Percentiles rank a stretch among this genome's conserved stretches.
Evolutionary conservation across 2,888 invertebrate genomes (phyloP).

Genomic region (Apodemia zela): DNA sequence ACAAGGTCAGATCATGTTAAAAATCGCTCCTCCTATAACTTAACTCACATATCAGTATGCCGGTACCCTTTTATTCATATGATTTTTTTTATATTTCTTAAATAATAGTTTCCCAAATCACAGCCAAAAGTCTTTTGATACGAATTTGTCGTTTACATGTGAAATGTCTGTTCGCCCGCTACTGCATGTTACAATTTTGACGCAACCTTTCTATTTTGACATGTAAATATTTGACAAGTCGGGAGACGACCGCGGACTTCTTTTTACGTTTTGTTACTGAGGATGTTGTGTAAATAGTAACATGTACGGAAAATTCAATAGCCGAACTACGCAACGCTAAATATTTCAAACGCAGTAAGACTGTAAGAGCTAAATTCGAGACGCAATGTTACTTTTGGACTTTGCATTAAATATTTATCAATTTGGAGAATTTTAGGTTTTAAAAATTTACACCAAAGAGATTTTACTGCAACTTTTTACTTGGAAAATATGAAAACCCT

Average conservation of each 20-base stretch:
- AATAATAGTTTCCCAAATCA: background rate
- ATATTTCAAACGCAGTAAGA: background rate
- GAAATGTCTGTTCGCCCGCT: slow-evolving; percentile 31
- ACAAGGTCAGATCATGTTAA: too few relatives aligned
- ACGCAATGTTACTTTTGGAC: too few relatives aligned
- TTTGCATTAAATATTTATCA: too few relatives aligned
- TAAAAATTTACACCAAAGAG: too few relatives aligned
- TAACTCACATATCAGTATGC: too few relatives aligned
- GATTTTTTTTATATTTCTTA: background rate
- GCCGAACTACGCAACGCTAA: background rate
- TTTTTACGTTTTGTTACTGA: slow-evolving; percentile 32
- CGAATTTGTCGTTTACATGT: slow-evolving; percentile 27
- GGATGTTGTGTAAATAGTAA: slow-evolving; percentile 12
- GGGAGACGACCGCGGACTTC: slow-evolving; percentile 24
- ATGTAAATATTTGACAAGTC: slow-evolving; percentile 37
- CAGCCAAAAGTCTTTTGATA: slow-evolving; percentile 17
- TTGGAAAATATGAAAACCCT: too few relatives aligned
- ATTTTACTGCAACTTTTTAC: too few relatives aligned
- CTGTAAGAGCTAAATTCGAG: too few relatives aligned
- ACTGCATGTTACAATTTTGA: slow-evolving; percentile 42
- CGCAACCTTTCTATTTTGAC: slow-evolving; percentile 49
- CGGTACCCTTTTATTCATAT: background rate
- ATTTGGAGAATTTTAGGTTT: too few relatives aligned
- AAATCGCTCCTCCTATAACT: too few relatives aligned
- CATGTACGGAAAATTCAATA: background rate